Evolutionary conservation across 2,888 invertebrate genomes (phyloP).

Genomic region (Pheosia gnoma): DNA sequence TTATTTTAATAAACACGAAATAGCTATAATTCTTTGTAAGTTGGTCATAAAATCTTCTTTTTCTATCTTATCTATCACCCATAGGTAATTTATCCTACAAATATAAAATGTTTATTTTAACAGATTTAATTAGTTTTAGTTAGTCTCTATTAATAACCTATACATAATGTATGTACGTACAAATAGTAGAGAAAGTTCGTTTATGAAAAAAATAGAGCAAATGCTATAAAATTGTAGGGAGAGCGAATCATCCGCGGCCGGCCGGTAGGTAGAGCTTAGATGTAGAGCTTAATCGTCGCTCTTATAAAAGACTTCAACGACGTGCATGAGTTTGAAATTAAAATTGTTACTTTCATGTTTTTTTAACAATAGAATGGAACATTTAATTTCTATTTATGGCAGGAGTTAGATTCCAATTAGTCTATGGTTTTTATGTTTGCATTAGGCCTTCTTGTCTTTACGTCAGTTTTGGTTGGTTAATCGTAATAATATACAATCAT

Average conservation of each 20-base stretch:
- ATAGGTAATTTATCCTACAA: background rate
- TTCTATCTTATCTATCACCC: background rate
- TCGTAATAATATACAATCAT: background rate
- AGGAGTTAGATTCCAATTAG: no score
- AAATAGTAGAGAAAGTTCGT: background rate
- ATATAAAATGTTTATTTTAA: background rate
- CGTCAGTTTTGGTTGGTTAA: no score
- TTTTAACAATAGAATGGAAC: background rate
- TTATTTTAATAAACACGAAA: no score
- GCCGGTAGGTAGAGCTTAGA: slow-evolving; percentile 14
- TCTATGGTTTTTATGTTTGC: no score
- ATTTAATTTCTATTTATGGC: no score
- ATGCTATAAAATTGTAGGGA: slow-evolving; percentile 4
- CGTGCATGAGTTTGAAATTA: slow-evolving; percentile 8
- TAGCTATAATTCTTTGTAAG: no score
- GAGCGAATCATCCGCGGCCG: slow-evolving; percentile 9
- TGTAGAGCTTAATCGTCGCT: slow-evolving; percentile 24
- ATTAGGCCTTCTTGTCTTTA: no score
- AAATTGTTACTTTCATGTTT: background rate
- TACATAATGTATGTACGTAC: slow-evolving; percentile 5
- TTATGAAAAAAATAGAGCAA: slow-evolving; percentile 11
- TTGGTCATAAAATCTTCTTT: no score
- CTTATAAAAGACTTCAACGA: slow-evolving; percentile 50
- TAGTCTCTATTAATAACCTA: slow-evolving; percentile 2
- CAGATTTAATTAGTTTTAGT: background rate